Conservation (phyloP, 2,888 invertebrate species). For the Ischnus inquisitorius region DNA sequence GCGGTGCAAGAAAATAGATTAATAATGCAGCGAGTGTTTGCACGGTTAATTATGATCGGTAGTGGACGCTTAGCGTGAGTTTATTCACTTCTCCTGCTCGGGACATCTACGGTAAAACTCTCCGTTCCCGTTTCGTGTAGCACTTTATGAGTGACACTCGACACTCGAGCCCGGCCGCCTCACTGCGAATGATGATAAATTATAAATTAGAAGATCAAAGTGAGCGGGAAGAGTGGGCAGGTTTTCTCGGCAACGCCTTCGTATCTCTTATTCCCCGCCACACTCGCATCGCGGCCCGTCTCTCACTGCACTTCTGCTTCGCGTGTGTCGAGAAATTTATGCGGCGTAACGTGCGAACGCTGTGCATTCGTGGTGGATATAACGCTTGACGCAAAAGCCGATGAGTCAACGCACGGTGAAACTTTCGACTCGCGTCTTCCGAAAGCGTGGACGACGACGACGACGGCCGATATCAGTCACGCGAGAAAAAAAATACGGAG, state of each 20-base stretch:
- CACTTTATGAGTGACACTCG: constrained; percentile 65
- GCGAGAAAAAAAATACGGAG: constrained; percentile 27
- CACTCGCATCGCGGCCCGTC: neutral
- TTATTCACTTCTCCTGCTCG: constrained; percentile 41
- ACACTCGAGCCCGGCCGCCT: constrained; percentile 53
- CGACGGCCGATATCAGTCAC: constrained; percentile 55
- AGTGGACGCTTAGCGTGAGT: constrained; percentile 55
- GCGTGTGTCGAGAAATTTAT: constrained; percentile 30
- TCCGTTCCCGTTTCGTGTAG: neutral
- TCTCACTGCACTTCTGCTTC: neutral
- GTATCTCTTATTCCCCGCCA: neutral
- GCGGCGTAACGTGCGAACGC: neutral
- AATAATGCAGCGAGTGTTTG: constrained; percentile 66
- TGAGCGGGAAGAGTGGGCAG: constrained; percentile 47
- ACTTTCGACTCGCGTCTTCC: constrained; percentile 14
- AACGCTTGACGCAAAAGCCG: neutral
- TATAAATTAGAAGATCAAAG: constrained; percentile 65
- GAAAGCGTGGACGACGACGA: constrained; percentile 12
- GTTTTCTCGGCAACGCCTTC: constrained; percentile 50
- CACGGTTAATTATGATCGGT: constrained; percentile 65
- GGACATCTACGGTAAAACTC: neutral
- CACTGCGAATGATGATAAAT: constrained; percentile 56
- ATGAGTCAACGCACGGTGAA: constrained; percentile 4
- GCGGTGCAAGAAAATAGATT: constrained; percentile 59
- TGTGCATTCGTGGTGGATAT: neutral